Conservation (phyloP, 2,797 vertebrate genomes). For the Lagorchestes hirsutus region DNA sequence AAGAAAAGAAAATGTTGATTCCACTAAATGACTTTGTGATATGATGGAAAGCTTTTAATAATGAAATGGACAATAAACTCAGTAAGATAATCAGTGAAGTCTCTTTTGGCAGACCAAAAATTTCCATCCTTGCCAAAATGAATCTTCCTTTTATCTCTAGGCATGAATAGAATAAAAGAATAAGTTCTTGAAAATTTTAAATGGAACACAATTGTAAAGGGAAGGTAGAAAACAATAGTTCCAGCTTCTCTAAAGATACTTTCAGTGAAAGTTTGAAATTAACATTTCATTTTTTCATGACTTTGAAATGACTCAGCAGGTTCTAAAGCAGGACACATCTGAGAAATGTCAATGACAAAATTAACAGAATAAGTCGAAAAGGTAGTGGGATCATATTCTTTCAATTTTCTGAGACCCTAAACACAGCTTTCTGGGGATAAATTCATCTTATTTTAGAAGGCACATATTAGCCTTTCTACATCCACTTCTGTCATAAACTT, state of each 20-base stretch:
- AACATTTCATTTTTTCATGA: not conserved
- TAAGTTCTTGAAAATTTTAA: not conserved
- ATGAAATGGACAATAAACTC: not conserved
- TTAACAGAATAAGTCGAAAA: not conserved
- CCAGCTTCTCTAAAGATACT: not conserved
- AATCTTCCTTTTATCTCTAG: conserved; percentile 3
- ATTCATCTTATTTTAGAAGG: not conserved
- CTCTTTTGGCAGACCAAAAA: not conserved
- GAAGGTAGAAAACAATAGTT: not conserved
- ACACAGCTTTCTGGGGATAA: not conserved
- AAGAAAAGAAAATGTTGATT: conserved; percentile 1
- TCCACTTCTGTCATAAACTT: not conserved
- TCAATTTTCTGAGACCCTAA: not conserved
- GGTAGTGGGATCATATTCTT: not conserved
- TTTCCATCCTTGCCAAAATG: not conserved
- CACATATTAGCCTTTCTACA: not conserved
- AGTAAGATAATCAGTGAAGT: not conserved
- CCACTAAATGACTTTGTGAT: not conserved
- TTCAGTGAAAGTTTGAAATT: not conserved
- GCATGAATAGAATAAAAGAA: not conserved
- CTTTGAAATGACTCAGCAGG: not conserved
- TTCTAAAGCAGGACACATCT: not conserved
- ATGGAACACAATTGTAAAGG: not conserved
- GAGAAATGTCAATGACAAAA: not conserved
- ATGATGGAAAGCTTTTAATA: not conserved